Conservation (phyloP, 2,113 vertebrate species). For the Sceloporus undulatus region DNA sequence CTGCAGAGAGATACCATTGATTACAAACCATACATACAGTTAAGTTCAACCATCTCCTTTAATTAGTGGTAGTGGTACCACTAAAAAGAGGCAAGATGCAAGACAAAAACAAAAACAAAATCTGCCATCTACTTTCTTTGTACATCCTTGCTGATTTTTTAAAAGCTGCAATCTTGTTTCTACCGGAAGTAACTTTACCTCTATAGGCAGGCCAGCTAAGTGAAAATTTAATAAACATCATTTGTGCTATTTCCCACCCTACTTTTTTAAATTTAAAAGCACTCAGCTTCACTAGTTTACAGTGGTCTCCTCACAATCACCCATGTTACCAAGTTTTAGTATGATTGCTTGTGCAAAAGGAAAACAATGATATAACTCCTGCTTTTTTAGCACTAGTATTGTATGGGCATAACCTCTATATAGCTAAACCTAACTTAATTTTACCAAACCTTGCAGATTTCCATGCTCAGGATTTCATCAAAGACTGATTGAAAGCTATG, state of each 20-base stretch:
- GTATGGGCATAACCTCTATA: background rate
- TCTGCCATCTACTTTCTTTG: background rate
- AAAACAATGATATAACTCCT: background rate
- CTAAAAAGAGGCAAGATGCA: slow-evolving; percentile 23
- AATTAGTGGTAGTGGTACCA: slow-evolving; percentile 3
- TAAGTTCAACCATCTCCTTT: slow-evolving; percentile 6
- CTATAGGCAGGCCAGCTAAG: background rate
- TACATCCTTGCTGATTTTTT: background rate
- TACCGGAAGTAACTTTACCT: background rate
- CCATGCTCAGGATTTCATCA: slow-evolving; percentile 53
- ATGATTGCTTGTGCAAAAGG: background rate
- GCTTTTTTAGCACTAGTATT: background rate
- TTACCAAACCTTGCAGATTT: slow-evolving; percentile 57
- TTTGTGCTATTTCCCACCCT: background rate
- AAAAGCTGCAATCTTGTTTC: background rate
- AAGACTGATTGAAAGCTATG: slow-evolving; percentile 44
- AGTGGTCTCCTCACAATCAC: background rate
- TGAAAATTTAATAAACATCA: slow-evolving; percentile 13
- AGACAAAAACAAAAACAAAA: background rate
- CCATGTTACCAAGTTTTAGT: background rate
- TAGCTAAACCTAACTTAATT: slow-evolving; percentile 4
- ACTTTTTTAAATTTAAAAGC: slow-evolving; percentile 2
- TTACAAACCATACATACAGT: slow-evolving; percentile 11
- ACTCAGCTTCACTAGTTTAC: background rate
- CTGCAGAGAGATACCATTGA: too few relatives aligned